phyloP scores from a whole-genome alignment of 2,113 vertebrate genomes.

The Nothocercus nigrocapillus region DNA sequence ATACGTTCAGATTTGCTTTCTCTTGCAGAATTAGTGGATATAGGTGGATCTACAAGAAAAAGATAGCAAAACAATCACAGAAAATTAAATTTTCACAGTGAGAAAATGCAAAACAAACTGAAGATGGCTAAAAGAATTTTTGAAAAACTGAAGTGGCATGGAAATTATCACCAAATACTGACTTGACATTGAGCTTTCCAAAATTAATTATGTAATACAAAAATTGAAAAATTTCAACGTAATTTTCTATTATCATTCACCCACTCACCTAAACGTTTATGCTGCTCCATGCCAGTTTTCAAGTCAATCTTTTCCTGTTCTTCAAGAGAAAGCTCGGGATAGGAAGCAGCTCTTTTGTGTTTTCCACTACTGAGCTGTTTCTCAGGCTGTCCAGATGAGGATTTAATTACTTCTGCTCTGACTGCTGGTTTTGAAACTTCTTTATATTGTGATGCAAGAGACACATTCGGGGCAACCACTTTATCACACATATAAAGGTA shows the following conservation, averaged over 20 bases:
- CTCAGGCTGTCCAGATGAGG: slow-evolving; percentile 80
- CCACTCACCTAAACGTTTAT: slow-evolving; percentile 73
- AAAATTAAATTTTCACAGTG: background rate
- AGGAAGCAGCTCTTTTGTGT: slow-evolving; percentile 76
- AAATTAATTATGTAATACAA: background rate
- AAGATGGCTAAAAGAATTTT: background rate
- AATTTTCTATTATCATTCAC: background rate
- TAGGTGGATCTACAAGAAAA: slow-evolving; percentile 76
- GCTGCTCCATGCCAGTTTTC: slow-evolving; percentile 71
- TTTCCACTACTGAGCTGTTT: slow-evolving; percentile 83
- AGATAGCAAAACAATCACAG: background rate
- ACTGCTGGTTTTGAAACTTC: slow-evolving; percentile 73
- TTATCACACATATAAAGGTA: slow-evolving; percentile 98
- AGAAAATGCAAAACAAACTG: background rate
- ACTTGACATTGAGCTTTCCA: background rate
- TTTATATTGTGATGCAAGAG: slow-evolving; percentile 82
- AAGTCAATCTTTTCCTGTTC: slow-evolving; percentile 82
- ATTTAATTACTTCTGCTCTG: slow-evolving; percentile 82
- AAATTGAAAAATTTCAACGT: background rate
- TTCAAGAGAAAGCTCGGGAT: slow-evolving; percentile 81
- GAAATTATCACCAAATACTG: background rate
- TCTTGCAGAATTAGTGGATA: slow-evolving; percentile 74
- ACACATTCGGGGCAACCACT: slow-evolving; percentile 96
- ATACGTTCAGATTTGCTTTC: slow-evolving; percentile 80
- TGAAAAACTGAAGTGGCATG: background rate